These are phyloP conservation scores for Lycocorax pyrrhopterus DNA, from an alignment of 2,113 vertebrate genomes.

Conservation along the genomic window DNA sequence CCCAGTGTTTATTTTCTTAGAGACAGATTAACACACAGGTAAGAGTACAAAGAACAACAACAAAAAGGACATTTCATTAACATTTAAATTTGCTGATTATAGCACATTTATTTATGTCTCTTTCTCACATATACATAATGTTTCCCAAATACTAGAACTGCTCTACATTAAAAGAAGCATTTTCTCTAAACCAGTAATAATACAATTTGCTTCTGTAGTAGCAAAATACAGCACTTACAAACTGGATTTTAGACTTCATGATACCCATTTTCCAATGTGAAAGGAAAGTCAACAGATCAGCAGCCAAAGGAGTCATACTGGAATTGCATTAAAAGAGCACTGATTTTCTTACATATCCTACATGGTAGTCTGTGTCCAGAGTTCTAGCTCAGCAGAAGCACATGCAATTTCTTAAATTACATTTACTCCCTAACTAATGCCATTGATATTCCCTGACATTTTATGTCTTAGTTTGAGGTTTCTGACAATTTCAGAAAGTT, in stretches of 20 bases:
- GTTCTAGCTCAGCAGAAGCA: not conserved
- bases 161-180: not conserved
- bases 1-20: not conserved
- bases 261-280: not conserved
- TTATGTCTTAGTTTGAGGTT: not conserved
- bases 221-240: not conserved
- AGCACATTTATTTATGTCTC: not conserved
- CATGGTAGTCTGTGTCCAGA: not conserved
- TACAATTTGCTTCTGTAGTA: not conserved
- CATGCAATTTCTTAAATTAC: not conserved
- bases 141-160: not conserved
- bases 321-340: not conserved
- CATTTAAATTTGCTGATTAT: not conserved
- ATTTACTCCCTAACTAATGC: not conserved
- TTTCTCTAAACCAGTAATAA: not conserved
- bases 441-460: fast-evolving
- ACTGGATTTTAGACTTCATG: not conserved
- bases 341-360: not conserved
- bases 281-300: not conserved
- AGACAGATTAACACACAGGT: not conserved
- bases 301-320: not conserved
- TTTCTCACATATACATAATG: not conserved
- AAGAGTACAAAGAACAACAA: not conserved
- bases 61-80: not conserved
- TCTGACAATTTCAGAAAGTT: not conserved